These are phyloP conservation scores for Dolichoris vasculosae DNA, from an alignment of 1,140 invertebrate species.

Conservation along the genomic window DNA sequence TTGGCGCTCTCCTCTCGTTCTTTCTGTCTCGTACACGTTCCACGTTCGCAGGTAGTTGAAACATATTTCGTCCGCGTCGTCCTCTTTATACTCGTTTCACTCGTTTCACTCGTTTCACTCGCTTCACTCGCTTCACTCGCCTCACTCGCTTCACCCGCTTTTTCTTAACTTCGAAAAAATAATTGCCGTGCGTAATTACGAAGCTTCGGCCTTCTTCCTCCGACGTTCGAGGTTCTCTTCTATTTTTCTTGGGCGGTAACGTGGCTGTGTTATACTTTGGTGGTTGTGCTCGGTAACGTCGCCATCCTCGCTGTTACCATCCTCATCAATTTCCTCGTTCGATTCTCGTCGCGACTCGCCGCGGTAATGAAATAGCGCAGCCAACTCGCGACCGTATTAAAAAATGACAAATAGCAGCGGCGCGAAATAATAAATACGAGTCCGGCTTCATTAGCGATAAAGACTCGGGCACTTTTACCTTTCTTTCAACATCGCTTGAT, in stretches of 20 bases:
- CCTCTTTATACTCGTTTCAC: not conserved
- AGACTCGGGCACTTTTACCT: not conserved
- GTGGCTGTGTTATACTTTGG: slow-evolving; percentile 12
- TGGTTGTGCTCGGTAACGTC: not conserved
- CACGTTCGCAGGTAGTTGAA: too few relatives aligned
- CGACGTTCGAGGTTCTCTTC: not conserved
- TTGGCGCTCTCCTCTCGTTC: slow-evolving; percentile 56
- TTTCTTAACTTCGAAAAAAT: slow-evolving; percentile 55
- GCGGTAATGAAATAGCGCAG: not conserved
- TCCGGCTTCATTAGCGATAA: slow-evolving; percentile 30
- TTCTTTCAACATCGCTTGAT: slow-evolving; percentile 11
- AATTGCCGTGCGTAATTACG: slow-evolving; percentile 65
- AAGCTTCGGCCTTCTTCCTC: slow-evolving; percentile 49
- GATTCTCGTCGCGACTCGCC: slow-evolving; percentile 1
- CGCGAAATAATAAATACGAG: not conserved
- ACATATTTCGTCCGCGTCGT: not conserved
- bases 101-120: slow-evolving; percentile 26
- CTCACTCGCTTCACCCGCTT: slow-evolving; percentile 35
- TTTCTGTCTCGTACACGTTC: not conserved
- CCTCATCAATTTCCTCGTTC: slow-evolving; percentile 27
- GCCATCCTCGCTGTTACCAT: too few relatives aligned
- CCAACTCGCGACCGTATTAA: not conserved
- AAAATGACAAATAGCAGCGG: not conserved
- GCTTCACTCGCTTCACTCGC: slow-evolving; percentile 32
- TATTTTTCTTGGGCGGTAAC: slow-evolving; percentile 5